Percentiles rank a stretch among this genome's conserved stretches.
Conservation (phyloP, 1,140 invertebrate genomes). For the Uloborus diversus region DNA sequence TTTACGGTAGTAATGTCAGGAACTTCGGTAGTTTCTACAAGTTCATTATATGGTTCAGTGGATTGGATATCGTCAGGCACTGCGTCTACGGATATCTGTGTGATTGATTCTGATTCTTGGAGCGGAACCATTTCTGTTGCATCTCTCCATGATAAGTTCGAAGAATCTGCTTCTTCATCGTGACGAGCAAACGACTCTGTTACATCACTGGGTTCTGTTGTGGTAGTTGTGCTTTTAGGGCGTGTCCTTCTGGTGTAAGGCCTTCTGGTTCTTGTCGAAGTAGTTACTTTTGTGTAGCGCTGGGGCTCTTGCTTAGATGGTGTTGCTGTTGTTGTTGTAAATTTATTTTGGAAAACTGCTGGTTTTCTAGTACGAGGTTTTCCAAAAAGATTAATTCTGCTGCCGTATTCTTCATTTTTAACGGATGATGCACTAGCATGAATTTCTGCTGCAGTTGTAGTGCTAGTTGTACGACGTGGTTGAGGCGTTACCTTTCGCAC, state of each 20-base stretch:
- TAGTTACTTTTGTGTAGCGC: neutral
- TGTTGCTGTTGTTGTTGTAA: neutral
- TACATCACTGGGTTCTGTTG: neutral
- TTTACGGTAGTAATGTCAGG: neutral
- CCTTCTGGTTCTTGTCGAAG: neutral
- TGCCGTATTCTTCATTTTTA: slow-evolving; percentile 33
- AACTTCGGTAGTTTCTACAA: slow-evolving; percentile 12
- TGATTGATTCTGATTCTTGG: neutral
- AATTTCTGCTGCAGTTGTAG: neutral
- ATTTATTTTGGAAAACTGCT: neutral
- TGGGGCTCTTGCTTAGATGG: neutral
- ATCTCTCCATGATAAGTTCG: neutral
- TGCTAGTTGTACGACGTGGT: neutral
- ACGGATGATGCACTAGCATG: neutral
- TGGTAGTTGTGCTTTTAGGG: slow-evolving; percentile 2
- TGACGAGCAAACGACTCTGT: neutral
- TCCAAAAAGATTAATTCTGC: slow-evolving; percentile 42
- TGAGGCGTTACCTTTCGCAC: neutral
- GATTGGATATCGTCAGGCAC: neutral
- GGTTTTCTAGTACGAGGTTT: neutral
- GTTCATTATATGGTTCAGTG: slow-evolving; percentile 33
- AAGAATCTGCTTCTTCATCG: slow-evolving; percentile 30
- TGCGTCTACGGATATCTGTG: neutral
- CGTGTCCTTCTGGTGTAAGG: neutral
- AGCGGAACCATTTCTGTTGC: neutral